A percentile compares a stretch with the other conserved stretches of the same genome.
Conservation (phyloP, 2,888 invertebrate genomes). For the Uloborus plumipes region DNA sequence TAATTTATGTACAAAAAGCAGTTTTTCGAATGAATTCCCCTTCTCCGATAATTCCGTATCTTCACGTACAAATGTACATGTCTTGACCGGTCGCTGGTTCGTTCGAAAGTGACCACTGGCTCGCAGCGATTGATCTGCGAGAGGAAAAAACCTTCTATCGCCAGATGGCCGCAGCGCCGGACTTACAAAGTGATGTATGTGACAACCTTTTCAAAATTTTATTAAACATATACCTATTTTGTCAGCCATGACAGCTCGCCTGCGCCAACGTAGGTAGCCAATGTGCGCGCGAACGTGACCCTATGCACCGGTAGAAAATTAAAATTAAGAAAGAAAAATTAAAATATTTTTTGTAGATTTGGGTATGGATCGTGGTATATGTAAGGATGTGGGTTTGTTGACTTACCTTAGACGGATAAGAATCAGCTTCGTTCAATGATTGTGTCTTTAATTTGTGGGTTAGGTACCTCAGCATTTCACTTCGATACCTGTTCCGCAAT, state of each 20-base stretch:
- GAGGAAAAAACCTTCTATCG: too few relatives aligned
- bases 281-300: constrained; percentile 41
- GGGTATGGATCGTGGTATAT: not conserved
- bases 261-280: constrained; percentile 40
- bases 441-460: constrained; percentile 88
- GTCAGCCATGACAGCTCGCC: constrained; percentile 56
- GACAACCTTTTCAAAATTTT: constrained; percentile 11
- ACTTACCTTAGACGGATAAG: constrained; percentile 81
- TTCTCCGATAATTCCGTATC: too few relatives aligned
- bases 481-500: constrained; percentile 33
- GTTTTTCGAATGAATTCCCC: too few relatives aligned
- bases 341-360: constrained; percentile 1
- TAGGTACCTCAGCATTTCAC: constrained; percentile 83
- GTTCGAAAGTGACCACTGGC: too few relatives aligned
- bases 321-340: constrained; percentile 14
- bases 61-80: too few relatives aligned
- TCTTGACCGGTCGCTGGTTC: too few relatives aligned
- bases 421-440: constrained; percentile 83
- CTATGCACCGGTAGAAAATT: constrained; percentile 44
- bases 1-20: too few relatives aligned
- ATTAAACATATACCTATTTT: constrained; percentile 47
- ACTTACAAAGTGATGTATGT: not conserved
- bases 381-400: too few relatives aligned
- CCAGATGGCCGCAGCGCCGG: too few relatives aligned
- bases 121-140: too few relatives aligned